Evolutionary conservation across 2,797 vertebrate species (phyloP).

Genomic region (Anguilla obscura): DNA sequence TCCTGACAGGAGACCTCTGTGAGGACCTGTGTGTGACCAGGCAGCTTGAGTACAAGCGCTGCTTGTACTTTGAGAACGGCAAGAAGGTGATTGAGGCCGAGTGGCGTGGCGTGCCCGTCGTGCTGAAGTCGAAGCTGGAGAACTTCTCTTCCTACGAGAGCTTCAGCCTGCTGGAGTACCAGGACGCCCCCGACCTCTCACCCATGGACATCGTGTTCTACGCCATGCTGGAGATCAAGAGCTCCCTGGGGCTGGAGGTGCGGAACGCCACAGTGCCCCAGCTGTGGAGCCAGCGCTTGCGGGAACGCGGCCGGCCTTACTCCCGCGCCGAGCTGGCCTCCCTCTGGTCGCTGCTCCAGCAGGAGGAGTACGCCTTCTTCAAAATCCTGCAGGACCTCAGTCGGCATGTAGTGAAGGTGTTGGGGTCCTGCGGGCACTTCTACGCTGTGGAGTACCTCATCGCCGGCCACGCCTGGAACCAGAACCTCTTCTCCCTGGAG

Average conservation of each 20-base stretch:
- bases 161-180: slow-evolving; percentile 76
- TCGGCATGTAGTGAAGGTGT: slow-evolving; percentile 81
- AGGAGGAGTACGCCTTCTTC: slow-evolving; percentile 93
- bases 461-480: slow-evolving; percentile 85
- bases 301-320: slow-evolving; percentile 63
- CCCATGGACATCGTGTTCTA: slow-evolving; percentile 85
- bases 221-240: slow-evolving; percentile 86
- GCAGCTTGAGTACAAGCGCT: slow-evolving; percentile 82
- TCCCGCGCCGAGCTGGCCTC: slow-evolving; percentile 86
- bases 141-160: slow-evolving; percentile 86
- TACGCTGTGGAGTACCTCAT: slow-evolving; percentile 91
- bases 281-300: slow-evolving; percentile 72
- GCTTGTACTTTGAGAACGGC: slow-evolving; percentile 89
- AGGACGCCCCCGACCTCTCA: slow-evolving; percentile 70
- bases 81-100: slow-evolving; percentile 93
- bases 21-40: slow-evolving; percentile 85
- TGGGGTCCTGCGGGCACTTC: slow-evolving; percentile 95
- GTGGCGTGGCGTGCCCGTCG: slow-evolving; percentile 82
- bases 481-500: slow-evolving; percentile 87
- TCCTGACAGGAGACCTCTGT: slow-evolving; percentile 85
- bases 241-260: slow-evolving; percentile 80
- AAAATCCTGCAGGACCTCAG: slow-evolving; percentile 89
- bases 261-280: slow-evolving; percentile 65
- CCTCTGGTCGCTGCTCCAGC: slow-evolving; percentile 90
- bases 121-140: slow-evolving; percentile 92